Evolutionary conservation across 2,113 vertebrate genomes (phyloP), one percentile per base, ranked within the genome.

Genomic region (Macheiramphus alcinus): DNA sequence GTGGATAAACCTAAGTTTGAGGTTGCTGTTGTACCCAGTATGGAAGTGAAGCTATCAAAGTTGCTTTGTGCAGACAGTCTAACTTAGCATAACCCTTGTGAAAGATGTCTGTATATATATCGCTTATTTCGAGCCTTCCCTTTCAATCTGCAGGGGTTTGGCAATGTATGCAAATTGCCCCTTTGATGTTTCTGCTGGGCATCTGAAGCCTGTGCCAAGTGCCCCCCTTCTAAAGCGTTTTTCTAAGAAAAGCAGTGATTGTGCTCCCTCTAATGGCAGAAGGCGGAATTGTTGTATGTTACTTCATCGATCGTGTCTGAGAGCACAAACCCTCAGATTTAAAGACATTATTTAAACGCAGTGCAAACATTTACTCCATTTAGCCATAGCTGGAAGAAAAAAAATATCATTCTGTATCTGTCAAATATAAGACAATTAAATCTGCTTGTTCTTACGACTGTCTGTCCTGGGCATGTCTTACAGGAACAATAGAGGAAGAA

Each of bases 251-350:
- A 52, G 16, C 65, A 6, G 12, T 56, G 76, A 26, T 53, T 65
- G 76, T 36, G 34, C 86, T 81, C 95, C 0, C 88, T 87, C 91
- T 72, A 52, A 83, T 72, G 97, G 72, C 56, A 55, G 40, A 38
- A 66, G 20, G 9, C 0, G 0, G 53, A 67, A 38, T 71, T 63
- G 45, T 26, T 73, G 10, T 5, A 2, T 58, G 11, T 36, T 25
- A 2, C 25, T 53, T 73, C 15, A 1, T 6, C 8, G 27, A 8
- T 32, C 13, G 5, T 11, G 5, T 31, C 1, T 8, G 10, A 55
- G 8, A 65, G 45, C 38, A 48, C 20, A 58, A 83, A 92, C 38
- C 3, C 53, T 61, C 48, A 14, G 1, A 32, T 38, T 65, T 58
- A 58, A 88, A 88, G 50, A 40, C 14, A 2, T 38, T 55, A 52